Base-by-base conservation (phyloP, 2,113 vertebrate species). In the Plotosus lineatus region DNA sequence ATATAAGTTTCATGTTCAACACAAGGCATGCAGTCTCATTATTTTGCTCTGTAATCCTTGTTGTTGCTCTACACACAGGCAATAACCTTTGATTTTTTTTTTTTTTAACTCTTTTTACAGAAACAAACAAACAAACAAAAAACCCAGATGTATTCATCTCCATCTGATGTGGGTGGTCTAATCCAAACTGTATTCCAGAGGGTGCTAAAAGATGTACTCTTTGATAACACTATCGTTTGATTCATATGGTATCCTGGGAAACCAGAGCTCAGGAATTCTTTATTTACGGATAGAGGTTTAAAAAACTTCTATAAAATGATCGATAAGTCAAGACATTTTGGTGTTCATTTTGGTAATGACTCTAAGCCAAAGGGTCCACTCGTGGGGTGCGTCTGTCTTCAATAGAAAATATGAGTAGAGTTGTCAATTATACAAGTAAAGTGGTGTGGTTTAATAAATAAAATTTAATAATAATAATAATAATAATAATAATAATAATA, bases 61-160 rank as follows among this genome's bases (percentile, higher is more conserved):
- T 40, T 36, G n/a, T 60, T 53, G 48, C 61, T 58, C 50, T 40
- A 42, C 72, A 68, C 82, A 72, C 11, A 6, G 17, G n/a, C 69
- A 75, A 38, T 75, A 75, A 36, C 26, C 42, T 79, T 38, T 63
- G 63, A 68, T 78, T 79, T 82, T n/a, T n/a, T n/a, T n/a, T n/a
- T n/a, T n/a, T n/a, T n/a, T n/a, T n/a, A n/a, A n/a, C n/a, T n/a
- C n/a, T n/a, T n/a, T 60, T 53, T 38, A 44, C 4, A 23, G 50
- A 73, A 78, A 78, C 42, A 82, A 78, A 68, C 55, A 75, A 65
- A 33, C 11, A 73, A 68, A 65, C n/a, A n/a, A n/a, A n/a, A n/a
- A n/a, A n/a, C n/a, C n/a, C n/a, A n/a, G n/a, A n/a, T 78, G 71
- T 78, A 78, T 71, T 63, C 73, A 74, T 63, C 33, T 80, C 21